Evolutionary conservation across 2,888 invertebrate species (phyloP), one percentile per base, ranked within the genome.

Genomic region (Boloria selene): DNA sequence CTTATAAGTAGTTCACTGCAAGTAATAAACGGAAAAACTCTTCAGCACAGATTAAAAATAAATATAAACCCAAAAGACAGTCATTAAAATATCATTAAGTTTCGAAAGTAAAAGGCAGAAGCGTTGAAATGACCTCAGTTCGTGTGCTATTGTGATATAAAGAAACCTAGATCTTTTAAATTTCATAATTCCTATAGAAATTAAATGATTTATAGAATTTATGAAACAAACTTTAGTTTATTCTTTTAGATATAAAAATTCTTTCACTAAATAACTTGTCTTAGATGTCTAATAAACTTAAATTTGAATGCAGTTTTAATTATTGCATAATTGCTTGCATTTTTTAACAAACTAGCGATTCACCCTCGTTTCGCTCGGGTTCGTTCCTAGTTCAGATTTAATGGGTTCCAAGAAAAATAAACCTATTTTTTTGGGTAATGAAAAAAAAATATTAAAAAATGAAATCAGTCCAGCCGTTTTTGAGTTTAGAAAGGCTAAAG

Each of bases 11-110:
- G 45, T 14, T 18, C 45, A 45, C 56, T 45, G n/a, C 56, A 56
- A 56, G 45, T 56, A 45, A 44, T 56, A 56, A 56, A 45, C 45
- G 22, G 22, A 13, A 22, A 56, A 56, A 56, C 56, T 56, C 56
- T 22, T 56, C 56, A 45, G 26, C 56, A 26, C 26, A 45, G n/a
- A 44, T 56, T 45, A 45, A 22, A 26, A 56, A 56, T 38, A 56
- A 56, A 26, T 26, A 56, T 31, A 49, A 50, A 50, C 31, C 49
- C 49, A 59, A 49, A 16, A 16, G 7, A 31, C 18, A 50, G 38
- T 38, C 49, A 59, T 59, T 59, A 59, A 59, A 59, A 59, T 59
- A 38, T 50, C 49, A 50, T 59, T 59, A 38, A 59, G 16, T 49
- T 49, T 47, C 5, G 17, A 49, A 50, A 38, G 31, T 49, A 17